A percentile compares a stretch with the other conserved stretches of the same genome.
Evolutionary conservation across 1,140 invertebrate genomes (phyloP).

Genomic region (Thrips palmi): DNA sequence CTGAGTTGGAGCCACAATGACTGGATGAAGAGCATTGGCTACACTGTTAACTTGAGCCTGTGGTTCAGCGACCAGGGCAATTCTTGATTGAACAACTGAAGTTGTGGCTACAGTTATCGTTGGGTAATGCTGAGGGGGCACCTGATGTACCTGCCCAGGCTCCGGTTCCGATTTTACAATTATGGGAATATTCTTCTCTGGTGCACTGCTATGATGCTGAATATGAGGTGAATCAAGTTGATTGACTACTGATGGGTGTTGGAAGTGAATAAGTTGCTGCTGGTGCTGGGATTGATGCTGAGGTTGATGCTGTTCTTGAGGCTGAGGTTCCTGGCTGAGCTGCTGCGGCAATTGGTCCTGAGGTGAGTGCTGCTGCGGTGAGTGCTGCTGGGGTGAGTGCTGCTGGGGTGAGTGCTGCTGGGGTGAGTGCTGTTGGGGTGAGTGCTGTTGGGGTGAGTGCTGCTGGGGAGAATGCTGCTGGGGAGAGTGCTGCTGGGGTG

Average conservation of each 20-base stretch:
- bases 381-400: conserved; percentile 4
- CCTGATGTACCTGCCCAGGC: not conserved
- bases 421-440: not conserved
- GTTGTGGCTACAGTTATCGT: not conserved
- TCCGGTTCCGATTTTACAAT: no score
- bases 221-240: no score
- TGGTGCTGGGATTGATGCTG: no score
- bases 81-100: not conserved
- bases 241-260: no score
- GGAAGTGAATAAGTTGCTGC: no score
- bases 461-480: conserved; percentile 3
- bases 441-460: conserved; percentile 1
- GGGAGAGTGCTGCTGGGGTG: conserved; percentile 9
- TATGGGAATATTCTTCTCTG: no score
- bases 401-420: conserved; percentile 1
- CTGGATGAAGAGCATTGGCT: conserved; percentile 37
- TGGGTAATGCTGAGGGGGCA: not conserved
- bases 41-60: no score
- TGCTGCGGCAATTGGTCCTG: not conserved
- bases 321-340: not conserved
- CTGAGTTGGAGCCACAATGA: conserved; percentile 53
- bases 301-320: no score
- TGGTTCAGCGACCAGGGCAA: no score
- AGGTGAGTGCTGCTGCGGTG: not conserved
- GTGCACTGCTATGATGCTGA: no score